Evolutionary conservation across 1,140 invertebrate genomes (phyloP), one percentile per base, ranked within the genome.

Genomic region (Philotrypesis tridentata): DNA sequence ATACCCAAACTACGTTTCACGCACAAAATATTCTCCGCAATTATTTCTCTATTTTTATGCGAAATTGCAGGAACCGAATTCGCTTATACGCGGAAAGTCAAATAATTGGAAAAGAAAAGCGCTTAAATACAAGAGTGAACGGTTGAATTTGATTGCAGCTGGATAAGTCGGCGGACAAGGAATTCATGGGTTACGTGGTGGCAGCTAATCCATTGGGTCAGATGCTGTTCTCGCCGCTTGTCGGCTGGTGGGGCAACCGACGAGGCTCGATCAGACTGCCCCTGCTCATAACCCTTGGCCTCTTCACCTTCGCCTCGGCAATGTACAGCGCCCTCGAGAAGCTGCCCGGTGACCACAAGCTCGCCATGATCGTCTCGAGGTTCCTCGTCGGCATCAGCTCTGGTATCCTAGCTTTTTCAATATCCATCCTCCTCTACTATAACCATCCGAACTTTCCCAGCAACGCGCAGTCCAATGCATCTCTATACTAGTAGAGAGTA

Each of bases 141-240:
- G 25, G 60, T 2, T 17, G 31, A 67, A 23, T n/a, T 12, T 43
- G 81, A 76, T 92, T 93, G 80, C 90, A 97, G 97, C 88, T 97
- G 86, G 96, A 97, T 92, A 93, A 93, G 68, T 92, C 91, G 21
- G 94, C 96, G 17, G 95, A 94, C 67, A 97, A 97, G 88, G 95
- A 96, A 90, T 96, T 96, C 87, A 95, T 97, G 92, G 96, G 97
- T 29, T 95, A 95, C 87, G 95, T 97, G 17, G 96, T 98, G 27
- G 97, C 96, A 21, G 95, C 96, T 14, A 97, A 97, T 92, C 97
- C 97, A 43, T 92, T 98, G 33, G 97, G 95, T 5, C 97, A 98
- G 92, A 95, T 98, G 93, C 88, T 97, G 43, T 96, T 97, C 86
- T 97, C 97, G 7, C 97, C 97, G 12, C 88, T 98, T 80, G 93